Percentiles rank a stretch among this genome's conserved stretches.
phyloP scores from a whole-genome alignment of 2,113 vertebrate genomes.

The Tympanuchus pallidicinctus region DNA sequence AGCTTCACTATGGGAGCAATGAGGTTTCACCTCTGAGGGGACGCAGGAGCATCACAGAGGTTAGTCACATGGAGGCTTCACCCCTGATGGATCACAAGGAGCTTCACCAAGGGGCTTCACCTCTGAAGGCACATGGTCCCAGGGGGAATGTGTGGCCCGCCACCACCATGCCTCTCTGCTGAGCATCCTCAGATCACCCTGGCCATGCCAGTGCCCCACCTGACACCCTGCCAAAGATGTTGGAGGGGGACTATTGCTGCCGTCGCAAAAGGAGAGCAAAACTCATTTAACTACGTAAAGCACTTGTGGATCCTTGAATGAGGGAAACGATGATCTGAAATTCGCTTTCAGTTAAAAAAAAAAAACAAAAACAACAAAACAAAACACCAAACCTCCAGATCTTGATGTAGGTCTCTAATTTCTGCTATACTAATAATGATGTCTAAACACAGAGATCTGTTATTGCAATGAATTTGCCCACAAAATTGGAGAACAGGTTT shows the following conservation, averaged over 20 bases:
- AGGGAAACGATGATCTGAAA: not conserved
- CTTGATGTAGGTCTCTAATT: constrained; percentile 62
- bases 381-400: constrained; percentile 26
- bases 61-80: not conserved
- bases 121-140: not conserved
- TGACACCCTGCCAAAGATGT: not conserved
- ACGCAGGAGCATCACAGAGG: no score
- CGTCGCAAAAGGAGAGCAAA: not conserved
- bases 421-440: constrained; percentile 34
- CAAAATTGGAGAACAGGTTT: constrained; percentile 58
- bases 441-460: constrained; percentile 30
- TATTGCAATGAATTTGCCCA: constrained; percentile 55
- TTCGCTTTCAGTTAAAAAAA: not conserved
- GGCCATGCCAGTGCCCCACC: accelerated
- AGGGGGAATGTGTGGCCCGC: accelerated
- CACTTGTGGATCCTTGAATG: not conserved
- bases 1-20: not conserved
- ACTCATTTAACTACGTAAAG: not conserved
- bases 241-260: not conserved
- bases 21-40: not conserved
- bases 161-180: accelerated
- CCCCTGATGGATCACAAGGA: not conserved
- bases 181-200: accelerated
- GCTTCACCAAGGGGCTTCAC: not conserved
- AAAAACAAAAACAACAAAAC: no score